Conservation (phyloP, 2,113 vertebrate species). For the Pogona vitticeps region DNA sequence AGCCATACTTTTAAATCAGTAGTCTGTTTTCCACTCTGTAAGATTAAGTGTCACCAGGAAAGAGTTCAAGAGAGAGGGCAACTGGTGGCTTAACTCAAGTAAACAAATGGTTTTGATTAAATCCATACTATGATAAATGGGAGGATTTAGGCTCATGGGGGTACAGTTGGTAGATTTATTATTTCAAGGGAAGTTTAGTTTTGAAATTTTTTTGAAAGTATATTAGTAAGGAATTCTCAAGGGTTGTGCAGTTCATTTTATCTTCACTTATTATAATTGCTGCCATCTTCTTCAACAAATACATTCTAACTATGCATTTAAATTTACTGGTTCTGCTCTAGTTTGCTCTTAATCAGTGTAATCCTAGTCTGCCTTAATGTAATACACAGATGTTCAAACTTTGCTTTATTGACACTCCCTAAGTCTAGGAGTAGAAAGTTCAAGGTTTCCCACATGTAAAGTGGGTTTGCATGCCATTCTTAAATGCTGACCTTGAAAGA, state of each 20-base stretch:
- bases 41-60: conserved; percentile 30
- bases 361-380: background rate
- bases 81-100: conserved; percentile 34
- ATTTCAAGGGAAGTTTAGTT: conserved; percentile 35
- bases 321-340: background rate
- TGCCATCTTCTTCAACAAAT: background rate
- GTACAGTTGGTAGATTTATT: conserved; percentile 23
- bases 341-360: background rate
- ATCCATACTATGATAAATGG: conserved; percentile 1
- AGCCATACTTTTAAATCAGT: background rate
- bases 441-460: no score
- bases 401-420: background rate
- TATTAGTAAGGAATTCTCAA: conserved; percentile 1
- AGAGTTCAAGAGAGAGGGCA: conserved; percentile 11
- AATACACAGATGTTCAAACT: background rate
- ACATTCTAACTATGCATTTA: background rate
- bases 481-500: no score
- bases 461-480: background rate
- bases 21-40: background rate
- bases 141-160: conserved; percentile 35
- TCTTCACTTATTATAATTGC: background rate
- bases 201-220: background rate
- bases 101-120: conserved; percentile 26
- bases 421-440: background rate
- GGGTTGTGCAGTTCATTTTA: background rate